Percentiles rank a stretch among this genome's conserved stretches.
Evolutionary conservation across 1,140 invertebrate species (phyloP).

Genomic region (Leptinotarsa lineolata): DNA sequence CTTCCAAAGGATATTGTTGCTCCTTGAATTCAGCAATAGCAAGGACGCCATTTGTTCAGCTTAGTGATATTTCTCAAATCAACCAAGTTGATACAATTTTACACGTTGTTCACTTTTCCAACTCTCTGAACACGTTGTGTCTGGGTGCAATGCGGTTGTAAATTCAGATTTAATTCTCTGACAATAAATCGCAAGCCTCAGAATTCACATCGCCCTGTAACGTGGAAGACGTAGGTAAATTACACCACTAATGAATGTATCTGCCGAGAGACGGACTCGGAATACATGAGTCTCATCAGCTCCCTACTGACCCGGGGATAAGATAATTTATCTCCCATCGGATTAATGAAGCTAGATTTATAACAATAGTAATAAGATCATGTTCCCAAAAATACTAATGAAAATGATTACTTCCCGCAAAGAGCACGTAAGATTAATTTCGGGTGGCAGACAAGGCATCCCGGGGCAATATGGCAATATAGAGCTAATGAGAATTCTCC

Average conservation of each 20-base stretch:
- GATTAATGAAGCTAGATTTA: constrained; percentile 26
- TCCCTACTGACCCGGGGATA: constrained; percentile 28
- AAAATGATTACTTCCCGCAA: constrained; percentile 14
- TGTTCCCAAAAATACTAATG: constrained; percentile 20
- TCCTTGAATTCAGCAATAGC: too few relatives aligned
- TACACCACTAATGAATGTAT: constrained; percentile 18
- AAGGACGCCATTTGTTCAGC: too few relatives aligned
- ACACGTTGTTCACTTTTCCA: too few relatives aligned
- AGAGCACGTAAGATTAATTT: constrained; percentile 5
- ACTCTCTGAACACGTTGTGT: too few relatives aligned
- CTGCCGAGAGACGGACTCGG: constrained; percentile 5
- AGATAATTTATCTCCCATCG: constrained; percentile 28
- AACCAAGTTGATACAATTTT: too few relatives aligned
- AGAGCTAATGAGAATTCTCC: constrained; percentile 11
- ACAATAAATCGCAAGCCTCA: too few relatives aligned
- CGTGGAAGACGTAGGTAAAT: constrained; percentile 21
- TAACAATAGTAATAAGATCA: constrained; percentile 26
- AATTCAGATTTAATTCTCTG: too few relatives aligned
- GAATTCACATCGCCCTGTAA: not conserved
- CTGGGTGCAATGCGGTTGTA: too few relatives aligned
- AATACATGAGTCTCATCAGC: constrained; percentile 18
- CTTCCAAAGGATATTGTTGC: too few relatives aligned
- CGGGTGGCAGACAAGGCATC: not conserved
- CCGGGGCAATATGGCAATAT: constrained; percentile 7
- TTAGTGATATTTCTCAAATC: too few relatives aligned